These are phyloP conservation scores for Rhincodon typus DNA, from an alignment of 2,797 vertebrate genomes.

Conservation along the genomic window DNA sequence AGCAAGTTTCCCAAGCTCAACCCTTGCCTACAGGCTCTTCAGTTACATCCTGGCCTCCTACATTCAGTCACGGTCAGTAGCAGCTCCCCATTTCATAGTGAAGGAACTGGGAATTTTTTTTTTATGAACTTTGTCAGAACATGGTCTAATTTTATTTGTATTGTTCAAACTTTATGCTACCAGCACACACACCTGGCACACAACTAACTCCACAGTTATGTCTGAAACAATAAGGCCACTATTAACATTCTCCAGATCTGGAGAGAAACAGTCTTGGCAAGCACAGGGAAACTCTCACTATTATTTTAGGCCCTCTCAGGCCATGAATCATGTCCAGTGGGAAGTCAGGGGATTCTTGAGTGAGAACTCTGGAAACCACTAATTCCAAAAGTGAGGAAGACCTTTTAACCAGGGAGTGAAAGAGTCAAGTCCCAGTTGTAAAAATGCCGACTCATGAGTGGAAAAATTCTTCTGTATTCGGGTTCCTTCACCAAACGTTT, in stretches of 20 bases:
- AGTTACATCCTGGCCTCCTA: neutral
- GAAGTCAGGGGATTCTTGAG: slow-evolving; percentile 9
- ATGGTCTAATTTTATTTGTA: neutral
- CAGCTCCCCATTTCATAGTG: neutral
- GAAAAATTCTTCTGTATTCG: neutral
- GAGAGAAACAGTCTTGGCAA: slow-evolving; percentile 12
- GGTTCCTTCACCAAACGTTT: neutral
- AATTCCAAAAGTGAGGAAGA: slow-evolving; percentile 18
- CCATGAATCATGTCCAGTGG: slow-evolving; percentile 16
- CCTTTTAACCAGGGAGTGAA: neutral
- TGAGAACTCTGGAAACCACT: slow-evolving; percentile 25
- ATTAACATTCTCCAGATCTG: slow-evolving; percentile 6
- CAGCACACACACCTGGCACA: slow-evolving; percentile 3
- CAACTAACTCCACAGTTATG: neutral
- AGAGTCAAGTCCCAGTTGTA: slow-evolving; percentile 3
- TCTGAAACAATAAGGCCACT: slow-evolving; percentile 17
- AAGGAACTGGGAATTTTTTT: neutral
- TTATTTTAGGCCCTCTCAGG: slow-evolving; percentile 5
- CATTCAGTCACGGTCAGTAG: neutral
- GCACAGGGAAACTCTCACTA: neutral
- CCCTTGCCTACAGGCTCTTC: neutral
- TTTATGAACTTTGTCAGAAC: neutral
- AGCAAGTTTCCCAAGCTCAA: neutral
- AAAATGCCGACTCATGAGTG: neutral
- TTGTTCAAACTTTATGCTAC: neutral